Base-by-base conservation (phyloP, 2,113 vertebrate genomes). In the Phoenicopterus ruber region DNA sequence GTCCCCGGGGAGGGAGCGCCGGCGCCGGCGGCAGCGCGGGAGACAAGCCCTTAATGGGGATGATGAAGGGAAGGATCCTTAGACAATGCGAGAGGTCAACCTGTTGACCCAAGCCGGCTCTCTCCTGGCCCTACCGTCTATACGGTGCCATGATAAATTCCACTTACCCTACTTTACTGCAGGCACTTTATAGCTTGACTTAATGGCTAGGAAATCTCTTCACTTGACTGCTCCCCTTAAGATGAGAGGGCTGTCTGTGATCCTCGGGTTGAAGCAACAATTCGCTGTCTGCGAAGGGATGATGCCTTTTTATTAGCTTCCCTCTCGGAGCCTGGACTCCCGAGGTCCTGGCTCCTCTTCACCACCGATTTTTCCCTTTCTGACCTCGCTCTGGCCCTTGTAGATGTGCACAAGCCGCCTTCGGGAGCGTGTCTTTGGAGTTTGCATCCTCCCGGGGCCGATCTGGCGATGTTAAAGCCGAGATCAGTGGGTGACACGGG, bases 141-240 rank as follows among this genome's bases (percentile, higher is more conserved):
- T 29, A 14, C 10, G 9, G 92, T 96, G 93, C 90, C 79, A 46
- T 58, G 80, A 90, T 88, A 73, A 88, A 82, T 95, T 95, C 88
- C 69, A 90, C 82, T 92, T 77, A 76, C 28, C 81, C 76, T 86
- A 13, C 80, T 97, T 97, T 83, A 92, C 92, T 84, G 86, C n/a
- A 1, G 70, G 94, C 84, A 13, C 95, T 97, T 96, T 87, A 94
- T 94, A 46, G 92, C 91, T 93, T 2, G 13, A 3, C 78, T 70
- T 86, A 95, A 96, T 95, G 94, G 81, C 90, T 78, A 61, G 93
- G 93, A 95, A 91, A 92, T 81, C 80, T 92, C 94, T 85, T 52
- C 85, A 80, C 81, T 94, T 47, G 77, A 36, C 91, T 86, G 83
- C 92, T 88, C 86, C 28, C 67, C 9, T 80, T 71, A 44, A 90